phyloP scores from a whole-genome alignment of 2,888 invertebrate genomes.

The Lithophane leautieri region DNA sequence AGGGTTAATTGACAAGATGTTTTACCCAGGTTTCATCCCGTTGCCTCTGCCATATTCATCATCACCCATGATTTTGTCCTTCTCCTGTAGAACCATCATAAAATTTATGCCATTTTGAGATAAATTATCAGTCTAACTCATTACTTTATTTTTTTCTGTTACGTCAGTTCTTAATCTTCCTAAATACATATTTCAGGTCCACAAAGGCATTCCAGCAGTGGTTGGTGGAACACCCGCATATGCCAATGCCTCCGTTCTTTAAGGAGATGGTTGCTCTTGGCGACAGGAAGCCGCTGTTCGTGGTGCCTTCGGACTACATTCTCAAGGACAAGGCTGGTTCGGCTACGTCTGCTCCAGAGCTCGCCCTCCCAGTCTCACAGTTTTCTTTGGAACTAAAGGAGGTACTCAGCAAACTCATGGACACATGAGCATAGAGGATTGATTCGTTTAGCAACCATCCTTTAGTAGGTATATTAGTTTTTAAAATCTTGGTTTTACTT shows the following conservation, averaged over 20 bases:
- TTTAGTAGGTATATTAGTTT: neutral
- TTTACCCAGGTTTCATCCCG: neutral
- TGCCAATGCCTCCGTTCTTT: constrained; percentile 83
- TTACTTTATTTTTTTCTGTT: neutral
- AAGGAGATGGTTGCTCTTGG: constrained; percentile 66
- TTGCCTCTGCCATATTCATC: neutral
- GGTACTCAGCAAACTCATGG: constrained; percentile 83
- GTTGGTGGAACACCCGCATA: constrained; percentile 76
- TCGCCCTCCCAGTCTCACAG: constrained; percentile 84
- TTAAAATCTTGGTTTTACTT: constrained; percentile 18
- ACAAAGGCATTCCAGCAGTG: constrained; percentile 85
- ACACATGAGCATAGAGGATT: constrained; percentile 67
- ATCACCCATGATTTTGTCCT: neutral
- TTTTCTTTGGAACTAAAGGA: constrained; percentile 84
- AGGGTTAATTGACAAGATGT: neutral
- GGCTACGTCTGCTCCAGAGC: constrained; percentile 72
- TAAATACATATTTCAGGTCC: constrained; percentile 73
- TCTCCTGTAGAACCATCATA: neutral
- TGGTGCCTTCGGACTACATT: constrained; percentile 85
- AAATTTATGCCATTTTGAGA: neutral
- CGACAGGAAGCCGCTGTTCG: constrained; percentile 81
- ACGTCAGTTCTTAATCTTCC: constrained; percentile 2
- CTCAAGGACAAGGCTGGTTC: constrained; percentile 69
- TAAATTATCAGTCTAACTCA: neutral
- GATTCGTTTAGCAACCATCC: too few species aligned